These are phyloP conservation scores for Chloebia gouldiae DNA, from an alignment of 2,113 vertebrate species.

Conservation along the genomic window DNA sequence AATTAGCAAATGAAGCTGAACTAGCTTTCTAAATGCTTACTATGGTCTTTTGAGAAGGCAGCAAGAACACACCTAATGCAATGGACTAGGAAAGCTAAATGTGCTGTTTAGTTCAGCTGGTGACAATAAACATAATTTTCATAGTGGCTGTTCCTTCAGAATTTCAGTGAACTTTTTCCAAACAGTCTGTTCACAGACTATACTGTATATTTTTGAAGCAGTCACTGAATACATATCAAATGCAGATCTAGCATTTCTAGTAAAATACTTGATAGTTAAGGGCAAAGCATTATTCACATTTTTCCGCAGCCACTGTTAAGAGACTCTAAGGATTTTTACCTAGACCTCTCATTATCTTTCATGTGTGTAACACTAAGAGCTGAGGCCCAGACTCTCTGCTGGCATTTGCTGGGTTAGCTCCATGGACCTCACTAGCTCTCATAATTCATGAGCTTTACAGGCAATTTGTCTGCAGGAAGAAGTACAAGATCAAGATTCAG, in stretches of 20 bases:
- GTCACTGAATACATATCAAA: not conserved
- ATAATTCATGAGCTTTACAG: not conserved
- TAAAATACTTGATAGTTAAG: not conserved
- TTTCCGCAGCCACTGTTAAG: not conserved
- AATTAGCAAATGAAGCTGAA: slow-evolving; percentile 8
- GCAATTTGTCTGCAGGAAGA: not conserved
- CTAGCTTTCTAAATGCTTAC: not conserved
- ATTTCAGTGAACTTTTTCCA: not conserved
- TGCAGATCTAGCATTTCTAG: not conserved
- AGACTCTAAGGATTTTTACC: not conserved
- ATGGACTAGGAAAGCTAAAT: not conserved
- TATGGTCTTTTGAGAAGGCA: not conserved
- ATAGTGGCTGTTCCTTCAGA: not conserved
- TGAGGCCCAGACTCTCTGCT: not conserved
- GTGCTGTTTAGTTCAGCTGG: not conserved
- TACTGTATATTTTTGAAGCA: not conserved
- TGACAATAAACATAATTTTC: not conserved
- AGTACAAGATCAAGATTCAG: not conserved
- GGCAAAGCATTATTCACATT: not conserved
- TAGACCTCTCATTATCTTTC: not conserved
- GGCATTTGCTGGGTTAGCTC: not conserved
- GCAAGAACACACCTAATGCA: not conserved
- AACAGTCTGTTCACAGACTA: not conserved
- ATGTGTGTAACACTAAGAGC: not conserved
- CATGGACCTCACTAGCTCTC: not conserved